These are phyloP conservation scores for Papilio elwesi DNA, from an alignment of 2,888 invertebrate species.

Conservation along the genomic window DNA sequence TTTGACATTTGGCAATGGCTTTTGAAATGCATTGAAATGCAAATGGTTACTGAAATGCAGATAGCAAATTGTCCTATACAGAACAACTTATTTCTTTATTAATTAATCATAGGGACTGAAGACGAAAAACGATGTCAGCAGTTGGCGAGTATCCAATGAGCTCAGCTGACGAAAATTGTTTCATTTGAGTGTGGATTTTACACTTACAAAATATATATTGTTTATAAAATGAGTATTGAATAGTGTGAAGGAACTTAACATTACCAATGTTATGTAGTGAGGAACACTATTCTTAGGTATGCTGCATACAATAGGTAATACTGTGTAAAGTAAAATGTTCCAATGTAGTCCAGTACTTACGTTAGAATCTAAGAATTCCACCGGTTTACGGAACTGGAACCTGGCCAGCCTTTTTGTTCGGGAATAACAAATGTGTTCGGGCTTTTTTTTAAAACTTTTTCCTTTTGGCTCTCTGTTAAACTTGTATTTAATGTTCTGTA, in stretches of 20 bases:
- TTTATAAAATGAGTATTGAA: neutral
- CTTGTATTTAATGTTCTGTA: conserved; percentile 13
- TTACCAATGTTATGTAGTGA: neutral
- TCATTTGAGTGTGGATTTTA: neutral
- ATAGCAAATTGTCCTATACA: no score
- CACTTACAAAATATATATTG: neutral
- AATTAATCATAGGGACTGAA: neutral
- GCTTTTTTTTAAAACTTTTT: conserved; percentile 19
- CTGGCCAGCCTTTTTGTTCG: conserved; percentile 24
- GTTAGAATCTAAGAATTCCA: conserved; percentile 27
- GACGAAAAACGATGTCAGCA: conserved; percentile 1
- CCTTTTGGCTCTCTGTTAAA: conserved; percentile 9
- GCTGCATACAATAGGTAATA: neutral
- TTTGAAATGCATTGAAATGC: no score
- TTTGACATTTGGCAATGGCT: no score
- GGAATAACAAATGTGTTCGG: conserved; percentile 29
- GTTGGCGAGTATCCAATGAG: conserved; percentile 11
- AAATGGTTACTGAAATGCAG: no score
- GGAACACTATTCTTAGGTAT: neutral
- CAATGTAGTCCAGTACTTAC: conserved; percentile 20
- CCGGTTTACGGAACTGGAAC: conserved; percentile 26
- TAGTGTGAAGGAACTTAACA: neutral
- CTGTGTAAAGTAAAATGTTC: conserved; percentile 10
- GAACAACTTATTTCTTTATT: no score
- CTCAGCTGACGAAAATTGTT: conserved; percentile 11